These are phyloP conservation scores for Stichopus chloronotus DNA, from an alignment of 35 echinoderm and acorn worm species.

Conservation along the genomic window DNA sequence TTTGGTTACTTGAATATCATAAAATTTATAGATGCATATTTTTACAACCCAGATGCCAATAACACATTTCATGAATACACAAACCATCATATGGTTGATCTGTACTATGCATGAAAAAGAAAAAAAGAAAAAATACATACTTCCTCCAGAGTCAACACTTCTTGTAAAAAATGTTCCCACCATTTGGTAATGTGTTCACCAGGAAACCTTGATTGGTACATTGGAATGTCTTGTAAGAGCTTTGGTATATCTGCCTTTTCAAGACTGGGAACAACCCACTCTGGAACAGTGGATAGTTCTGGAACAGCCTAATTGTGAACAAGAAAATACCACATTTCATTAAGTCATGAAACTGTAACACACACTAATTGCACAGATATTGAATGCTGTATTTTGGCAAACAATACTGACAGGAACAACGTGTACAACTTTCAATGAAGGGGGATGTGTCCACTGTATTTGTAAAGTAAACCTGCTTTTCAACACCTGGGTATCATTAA, in stretches of 20 bases:
- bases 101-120: not conserved
- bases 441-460: too few relatives aligned
- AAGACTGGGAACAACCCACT: constrained; percentile 15
- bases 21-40: too few relatives aligned
- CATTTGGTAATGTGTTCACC: constrained; percentile 15
- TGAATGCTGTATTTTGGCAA: not conserved
- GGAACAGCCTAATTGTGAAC: not conserved
- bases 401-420: too few relatives aligned
- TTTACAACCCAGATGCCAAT: too few relatives aligned
- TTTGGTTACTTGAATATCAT: too few relatives aligned
- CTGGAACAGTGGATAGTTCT: not conserved
- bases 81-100: not conserved
- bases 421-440: too few relatives aligned
- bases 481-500: not conserved
- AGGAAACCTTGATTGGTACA: not conserved
- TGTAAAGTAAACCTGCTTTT: too few relatives aligned
- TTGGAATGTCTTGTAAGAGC: not conserved
- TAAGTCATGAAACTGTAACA: not conserved
- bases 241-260: constrained; percentile 10
- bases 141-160: not conserved
- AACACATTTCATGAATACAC: too few relatives aligned
- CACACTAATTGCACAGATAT: not conserved
- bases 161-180: not conserved
- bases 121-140: not conserved
- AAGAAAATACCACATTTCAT: not conserved